Base-by-base conservation (phyloP, 1,140 invertebrate genomes). In the Stenopsyche tienmushanensis region DNA sequence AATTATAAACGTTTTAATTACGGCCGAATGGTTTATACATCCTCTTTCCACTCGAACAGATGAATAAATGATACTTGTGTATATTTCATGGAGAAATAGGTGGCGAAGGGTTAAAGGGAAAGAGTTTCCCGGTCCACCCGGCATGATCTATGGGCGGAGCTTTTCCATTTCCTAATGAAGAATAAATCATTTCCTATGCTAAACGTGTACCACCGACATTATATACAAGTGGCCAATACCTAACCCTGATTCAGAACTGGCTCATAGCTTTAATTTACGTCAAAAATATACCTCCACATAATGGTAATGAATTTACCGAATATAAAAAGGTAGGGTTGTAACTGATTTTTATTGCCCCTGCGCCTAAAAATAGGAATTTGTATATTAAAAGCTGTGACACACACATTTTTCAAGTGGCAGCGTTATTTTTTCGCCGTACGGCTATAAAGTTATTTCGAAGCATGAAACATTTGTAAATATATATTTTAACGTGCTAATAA, bases 101-200 rank as follows among this genome's bases (percentile, higher is more conserved):
- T n/a, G 29, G 29, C 29, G 29, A n/a, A n/a, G n/a, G n/a, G n/a
- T 13, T 34, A 34, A 7, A 13, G 29, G 29, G 29, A 13, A 5
- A 34, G 29, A 34, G 29, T 13, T n/a, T 5, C 29, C 29, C 29
- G 13, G 29, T 34, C 13, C 5, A 7, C 29, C 29, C 29, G 13
- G 54, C 54, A 57, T 57, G 54, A 57, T 57, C 54, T 57, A 57
- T 21, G 34, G 54, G 15, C 39, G n/a, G 34, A 57, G 54, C 54
- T 24, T 57, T 57, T 57, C 54, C 54, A 57, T 57, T 57, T 57
- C 39, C 29, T 57, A 57, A 57, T 57, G 54, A 57, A 57, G 39
- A 42, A 57, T 57, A 57, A 57, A 57, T 57, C 54, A 57, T 57
- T 57, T 57, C 23, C 34, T 24, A 42, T 57, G 52, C 24, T 42